Conservation (phyloP, 2,113 vertebrate genomes). For the Lepus timidus region DNA sequence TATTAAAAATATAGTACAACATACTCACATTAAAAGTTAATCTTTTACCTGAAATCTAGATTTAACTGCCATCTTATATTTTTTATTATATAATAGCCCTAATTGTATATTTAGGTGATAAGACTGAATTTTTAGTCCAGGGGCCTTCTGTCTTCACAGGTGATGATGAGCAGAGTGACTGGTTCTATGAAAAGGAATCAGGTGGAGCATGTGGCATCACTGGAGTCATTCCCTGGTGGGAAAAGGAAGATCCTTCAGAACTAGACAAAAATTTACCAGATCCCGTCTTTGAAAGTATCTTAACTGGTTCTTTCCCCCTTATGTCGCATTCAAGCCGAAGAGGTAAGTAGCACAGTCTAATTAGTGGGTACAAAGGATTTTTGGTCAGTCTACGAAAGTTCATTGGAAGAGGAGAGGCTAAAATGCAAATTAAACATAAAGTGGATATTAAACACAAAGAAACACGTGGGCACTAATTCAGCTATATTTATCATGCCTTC, state of each 20-base stretch:
- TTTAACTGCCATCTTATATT: conserved; percentile 16
- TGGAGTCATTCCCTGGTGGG: conserved; percentile 97
- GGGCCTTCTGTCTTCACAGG: conserved; percentile 85
- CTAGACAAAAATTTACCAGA: conserved; percentile 93
- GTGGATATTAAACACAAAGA: not conserved
- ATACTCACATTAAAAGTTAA: conserved; percentile 52
- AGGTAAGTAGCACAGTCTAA: conserved; percentile 89
- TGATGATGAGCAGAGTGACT: conserved; percentile 98
- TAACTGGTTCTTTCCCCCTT: conserved; percentile 96
- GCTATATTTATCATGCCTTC: not conserved
- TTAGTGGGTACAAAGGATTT: not conserved
- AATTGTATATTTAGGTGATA: conserved; percentile 48
- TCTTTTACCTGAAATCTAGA: conserved; percentile 34
- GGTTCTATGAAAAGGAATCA: conserved; percentile 97
- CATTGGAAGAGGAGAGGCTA: not conserved
- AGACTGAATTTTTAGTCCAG: conserved; percentile 26
- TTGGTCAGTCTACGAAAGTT: not conserved
- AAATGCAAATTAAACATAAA: not conserved
- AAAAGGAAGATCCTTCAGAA: conserved; percentile 92
- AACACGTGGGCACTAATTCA: not conserved
- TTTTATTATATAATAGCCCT: not conserved
- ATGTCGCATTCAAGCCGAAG: conserved; percentile 93
- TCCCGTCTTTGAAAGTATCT: conserved; percentile 96
- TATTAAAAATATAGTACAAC: not conserved
- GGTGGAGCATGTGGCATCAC: conserved; percentile 96